Evolutionary conservation across 2,888 invertebrate species (phyloP).

Genomic region (Amorpha juglandis): DNA sequence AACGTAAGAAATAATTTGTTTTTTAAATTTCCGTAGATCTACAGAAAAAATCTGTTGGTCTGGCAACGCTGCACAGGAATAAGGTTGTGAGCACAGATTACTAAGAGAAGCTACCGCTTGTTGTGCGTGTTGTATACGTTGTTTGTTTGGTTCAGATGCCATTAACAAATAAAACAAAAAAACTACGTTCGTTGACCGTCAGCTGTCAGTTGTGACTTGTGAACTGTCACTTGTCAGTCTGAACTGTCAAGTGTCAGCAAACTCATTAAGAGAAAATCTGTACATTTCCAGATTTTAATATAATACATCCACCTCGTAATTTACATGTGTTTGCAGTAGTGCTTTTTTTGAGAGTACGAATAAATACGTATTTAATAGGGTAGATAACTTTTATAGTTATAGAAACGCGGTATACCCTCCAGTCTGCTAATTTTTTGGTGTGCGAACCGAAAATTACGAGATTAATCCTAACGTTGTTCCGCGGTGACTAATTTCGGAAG

Average conservation of each 20-base stretch:
- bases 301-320: background rate
- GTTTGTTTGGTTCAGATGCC: too few species aligned
- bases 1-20: too few species aligned
- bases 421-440: conserved; percentile 21
- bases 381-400: background rate
- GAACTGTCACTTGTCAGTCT: conserved; percentile 1
- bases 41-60: too few species aligned
- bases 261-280: background rate
- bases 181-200: background rate
- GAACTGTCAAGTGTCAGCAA: background rate
- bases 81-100: too few species aligned
- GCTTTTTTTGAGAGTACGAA: background rate
- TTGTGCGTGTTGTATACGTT: too few species aligned
- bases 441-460: conserved; percentile 31
- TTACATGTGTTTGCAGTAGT: background rate
- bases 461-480: conserved; percentile 36
- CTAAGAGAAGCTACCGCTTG: too few species aligned
- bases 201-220: background rate
- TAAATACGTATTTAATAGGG: background rate
- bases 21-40: too few species aligned
- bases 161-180: too few species aligned
- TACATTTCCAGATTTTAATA: conserved; percentile 12
- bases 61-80: too few species aligned
- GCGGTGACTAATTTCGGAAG: conserved; percentile 46
- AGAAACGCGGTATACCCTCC: background rate